Percentiles rank a stretch among this genome's conserved stretches.
Evolutionary conservation across 2,113 vertebrate species (phyloP).

Genomic region (Solenodon paradoxus): DNA sequence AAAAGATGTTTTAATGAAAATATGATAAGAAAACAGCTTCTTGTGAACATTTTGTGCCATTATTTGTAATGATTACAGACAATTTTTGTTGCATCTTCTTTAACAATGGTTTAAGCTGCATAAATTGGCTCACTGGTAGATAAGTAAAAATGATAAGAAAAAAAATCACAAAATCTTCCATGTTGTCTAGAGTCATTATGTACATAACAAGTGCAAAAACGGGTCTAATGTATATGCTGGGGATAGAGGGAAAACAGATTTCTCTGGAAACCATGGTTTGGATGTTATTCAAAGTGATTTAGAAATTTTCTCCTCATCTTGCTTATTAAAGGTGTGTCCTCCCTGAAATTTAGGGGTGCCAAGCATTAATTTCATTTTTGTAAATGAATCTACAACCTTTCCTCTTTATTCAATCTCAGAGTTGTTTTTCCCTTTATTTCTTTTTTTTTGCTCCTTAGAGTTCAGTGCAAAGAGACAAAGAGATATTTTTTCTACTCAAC

Average conservation of each 20-base stretch:
- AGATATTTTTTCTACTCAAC: conserved; percentile 71
- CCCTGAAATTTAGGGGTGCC: conserved; percentile 79
- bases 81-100: conserved; percentile 87
- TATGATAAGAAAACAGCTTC: conserved; percentile 88
- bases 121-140: conserved; percentile 85
- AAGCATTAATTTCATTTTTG: conserved; percentile 80
- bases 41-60: conserved; percentile 85
- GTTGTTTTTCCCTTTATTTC: conserved; percentile 70
- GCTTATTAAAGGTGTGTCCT: conserved; percentile 78
- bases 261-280: conserved; percentile 80
- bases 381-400: conserved; percentile 78
- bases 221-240: conserved; percentile 83
- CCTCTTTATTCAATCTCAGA: conserved; percentile 76
- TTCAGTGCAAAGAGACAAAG: conserved; percentile 78
- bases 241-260: conserved; percentile 81
- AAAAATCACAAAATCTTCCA: conserved; percentile 79
- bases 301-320: conserved; percentile 83
- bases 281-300: conserved; percentile 82
- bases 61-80: conserved; percentile 86
- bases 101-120: conserved; percentile 85
- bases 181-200: conserved; percentile 86
- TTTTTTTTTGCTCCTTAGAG: conserved; percentile 10
- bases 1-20: conserved; percentile 90
- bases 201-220: conserved; percentile 86
- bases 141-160: conserved; percentile 79